Evolutionary conservation across 2,113 vertebrate species (phyloP).

Genomic region (Ranitomeya variabilis): DNA sequence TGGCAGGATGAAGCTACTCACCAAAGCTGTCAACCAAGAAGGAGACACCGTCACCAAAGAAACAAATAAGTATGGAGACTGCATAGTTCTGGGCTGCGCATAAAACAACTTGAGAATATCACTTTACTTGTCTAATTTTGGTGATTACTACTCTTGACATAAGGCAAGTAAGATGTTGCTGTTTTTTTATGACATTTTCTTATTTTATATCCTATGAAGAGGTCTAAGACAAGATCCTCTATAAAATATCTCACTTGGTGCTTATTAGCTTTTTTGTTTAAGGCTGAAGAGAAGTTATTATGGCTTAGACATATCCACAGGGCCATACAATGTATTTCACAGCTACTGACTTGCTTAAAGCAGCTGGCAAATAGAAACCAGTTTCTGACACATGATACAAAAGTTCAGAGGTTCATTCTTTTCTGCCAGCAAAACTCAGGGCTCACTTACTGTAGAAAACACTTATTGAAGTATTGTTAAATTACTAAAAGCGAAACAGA

Average conservation of each 20-base stretch:
- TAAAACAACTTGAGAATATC: too few species aligned
- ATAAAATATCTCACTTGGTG: background rate
- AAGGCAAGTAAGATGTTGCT: slow-evolving; percentile 1
- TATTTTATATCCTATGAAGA: background rate
- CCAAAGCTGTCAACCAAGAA: too few species aligned
- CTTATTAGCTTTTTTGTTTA: background rate
- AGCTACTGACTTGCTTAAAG: slow-evolving; percentile 40
- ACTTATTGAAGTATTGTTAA: background rate
- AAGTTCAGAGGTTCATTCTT: slow-evolving; percentile 13
- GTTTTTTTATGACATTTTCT: background rate
- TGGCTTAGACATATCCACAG: slow-evolving; percentile 7
- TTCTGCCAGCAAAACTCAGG: background rate
- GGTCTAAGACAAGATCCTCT: background rate
- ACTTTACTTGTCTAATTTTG: background rate
- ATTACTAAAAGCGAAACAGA: background rate
- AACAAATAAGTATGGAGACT: too few species aligned
- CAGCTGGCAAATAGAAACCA: slow-evolving; percentile 40
- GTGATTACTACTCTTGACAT: background rate
- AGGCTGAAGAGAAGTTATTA: background rate
- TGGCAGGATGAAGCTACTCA: too few species aligned
- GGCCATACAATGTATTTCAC: background rate
- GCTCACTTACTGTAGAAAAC: background rate
- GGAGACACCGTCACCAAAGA: too few species aligned
- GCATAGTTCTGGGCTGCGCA: too few species aligned
- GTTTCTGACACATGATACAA: slow-evolving; percentile 17